These are phyloP conservation scores for Agonopterix heracliana DNA, from an alignment of 2,888 invertebrate species.

Conservation along the genomic window DNA sequence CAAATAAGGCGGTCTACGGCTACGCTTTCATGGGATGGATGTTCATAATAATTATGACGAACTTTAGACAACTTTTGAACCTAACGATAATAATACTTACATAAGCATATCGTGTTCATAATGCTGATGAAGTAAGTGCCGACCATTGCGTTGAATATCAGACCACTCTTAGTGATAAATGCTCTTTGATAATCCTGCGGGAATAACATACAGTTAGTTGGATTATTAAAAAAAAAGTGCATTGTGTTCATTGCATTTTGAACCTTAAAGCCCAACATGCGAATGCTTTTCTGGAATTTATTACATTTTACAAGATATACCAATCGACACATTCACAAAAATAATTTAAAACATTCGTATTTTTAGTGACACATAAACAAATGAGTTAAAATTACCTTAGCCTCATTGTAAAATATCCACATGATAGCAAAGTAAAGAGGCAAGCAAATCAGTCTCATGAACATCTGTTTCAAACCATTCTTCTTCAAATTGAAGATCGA, in stretches of 20 bases:
- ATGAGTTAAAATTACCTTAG: slow-evolving; percentile 55
- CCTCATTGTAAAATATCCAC: slow-evolving; percentile 86
- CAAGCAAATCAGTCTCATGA: slow-evolving; percentile 82
- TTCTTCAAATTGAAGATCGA: slow-evolving; percentile 87
- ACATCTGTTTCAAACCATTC: slow-evolving; percentile 84
- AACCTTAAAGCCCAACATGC: too few species aligned
- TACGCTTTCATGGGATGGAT: too few species aligned
- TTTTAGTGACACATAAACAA: too few species aligned
- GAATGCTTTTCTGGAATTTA: too few species aligned
- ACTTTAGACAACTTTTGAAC: too few species aligned
- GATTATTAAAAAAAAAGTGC: not conserved
- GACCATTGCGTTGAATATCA: slow-evolving; percentile 81
- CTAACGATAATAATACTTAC: slow-evolving; percentile 63
- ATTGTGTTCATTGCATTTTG: not conserved
- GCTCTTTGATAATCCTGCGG: slow-evolving; percentile 80
- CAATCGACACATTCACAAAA: too few species aligned
- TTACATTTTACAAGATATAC: too few species aligned
- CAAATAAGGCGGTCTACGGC: too few species aligned
- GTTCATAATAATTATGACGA: too few species aligned
- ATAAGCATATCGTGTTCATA: slow-evolving; percentile 80
- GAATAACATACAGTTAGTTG: not conserved
- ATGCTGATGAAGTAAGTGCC: slow-evolving; percentile 82
- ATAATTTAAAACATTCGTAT: too few species aligned
- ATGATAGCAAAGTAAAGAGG: slow-evolving; percentile 86
- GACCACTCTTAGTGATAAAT: slow-evolving; percentile 81